Evolutionary conservation across 2,888 invertebrate genomes (phyloP).

Genomic region (Platynereis dumerilii): DNA sequence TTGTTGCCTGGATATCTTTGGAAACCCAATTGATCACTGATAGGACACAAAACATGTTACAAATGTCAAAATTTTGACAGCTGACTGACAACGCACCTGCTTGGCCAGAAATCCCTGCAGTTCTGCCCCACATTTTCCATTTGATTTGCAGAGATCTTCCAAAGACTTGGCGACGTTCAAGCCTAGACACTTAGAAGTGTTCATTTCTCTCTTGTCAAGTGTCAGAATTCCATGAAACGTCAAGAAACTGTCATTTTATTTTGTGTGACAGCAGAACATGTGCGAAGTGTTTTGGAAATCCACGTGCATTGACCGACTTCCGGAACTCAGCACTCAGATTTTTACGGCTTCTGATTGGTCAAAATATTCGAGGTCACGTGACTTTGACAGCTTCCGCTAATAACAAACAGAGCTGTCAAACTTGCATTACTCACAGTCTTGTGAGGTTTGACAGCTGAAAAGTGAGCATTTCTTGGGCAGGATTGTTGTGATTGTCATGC

Average conservation of each 20-base stretch:
- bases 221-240: no score
- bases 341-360: background rate
- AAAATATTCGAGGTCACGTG: background rate
- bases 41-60: no score
- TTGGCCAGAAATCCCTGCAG: conserved; percentile 40
- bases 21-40: no score
- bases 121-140: conserved; percentile 32
- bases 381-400: conserved; percentile 3
- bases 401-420: conserved; percentile 3
- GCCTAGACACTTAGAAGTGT: background rate
- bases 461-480: no score
- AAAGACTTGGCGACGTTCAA: conserved; percentile 25
- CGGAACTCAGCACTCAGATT: background rate
- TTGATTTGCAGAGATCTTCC: conserved; percentile 38
- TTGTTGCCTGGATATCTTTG: no score
- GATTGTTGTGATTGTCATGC: background rate
- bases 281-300: no score
- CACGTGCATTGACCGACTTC: no score
- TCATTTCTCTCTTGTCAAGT: background rate
- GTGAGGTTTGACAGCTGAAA: conserved; percentile 6
- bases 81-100: conserved; percentile 38
- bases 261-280: no score
- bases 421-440: background rate
- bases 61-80: no score
- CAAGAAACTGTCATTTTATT: no score